Percentiles rank a stretch among this genome's conserved stretches.
phyloP scores from a whole-genome alignment of 2,113 vertebrate genomes.

The Procapra przewalskii region DNA sequence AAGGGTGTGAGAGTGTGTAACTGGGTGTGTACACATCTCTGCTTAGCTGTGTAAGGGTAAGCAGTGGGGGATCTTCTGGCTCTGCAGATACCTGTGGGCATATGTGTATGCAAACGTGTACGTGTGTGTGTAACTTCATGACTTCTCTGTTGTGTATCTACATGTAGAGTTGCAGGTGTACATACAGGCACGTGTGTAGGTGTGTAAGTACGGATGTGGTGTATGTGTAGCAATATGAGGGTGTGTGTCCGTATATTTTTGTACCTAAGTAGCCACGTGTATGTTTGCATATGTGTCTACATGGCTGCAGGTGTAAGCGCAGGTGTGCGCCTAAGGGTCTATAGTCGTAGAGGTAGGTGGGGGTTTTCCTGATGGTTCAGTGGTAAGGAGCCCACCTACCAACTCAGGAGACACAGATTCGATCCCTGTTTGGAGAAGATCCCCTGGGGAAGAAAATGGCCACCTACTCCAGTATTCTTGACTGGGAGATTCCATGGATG shows the following conservation, averaged over 20 bases:
- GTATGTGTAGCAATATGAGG: no score
- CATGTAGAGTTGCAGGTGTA: neutral
- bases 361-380: neutral
- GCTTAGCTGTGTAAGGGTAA: neutral
- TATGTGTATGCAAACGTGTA: rapidly evolving
- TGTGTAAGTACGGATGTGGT: no score
- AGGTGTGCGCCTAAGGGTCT: neutral
- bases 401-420: neutral
- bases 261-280: neutral
- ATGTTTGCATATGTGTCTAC: neutral
- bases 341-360: neutral
- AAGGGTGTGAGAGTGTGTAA: neutral
- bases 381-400: neutral
- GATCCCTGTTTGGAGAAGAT: neutral
- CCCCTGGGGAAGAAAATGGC: neutral
- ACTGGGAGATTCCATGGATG: neutral
- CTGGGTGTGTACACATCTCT: neutral
- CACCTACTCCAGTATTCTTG: neutral
- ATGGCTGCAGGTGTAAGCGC: rapidly evolving
- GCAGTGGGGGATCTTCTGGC: no score
- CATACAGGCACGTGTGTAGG: rapidly evolving
- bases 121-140: neutral
- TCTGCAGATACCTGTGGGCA: neutral
- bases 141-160: neutral
- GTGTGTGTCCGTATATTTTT: rapidly evolving